Conservation (phyloP, 2,113 vertebrate genomes). For the Hassar affinis region DNA sequence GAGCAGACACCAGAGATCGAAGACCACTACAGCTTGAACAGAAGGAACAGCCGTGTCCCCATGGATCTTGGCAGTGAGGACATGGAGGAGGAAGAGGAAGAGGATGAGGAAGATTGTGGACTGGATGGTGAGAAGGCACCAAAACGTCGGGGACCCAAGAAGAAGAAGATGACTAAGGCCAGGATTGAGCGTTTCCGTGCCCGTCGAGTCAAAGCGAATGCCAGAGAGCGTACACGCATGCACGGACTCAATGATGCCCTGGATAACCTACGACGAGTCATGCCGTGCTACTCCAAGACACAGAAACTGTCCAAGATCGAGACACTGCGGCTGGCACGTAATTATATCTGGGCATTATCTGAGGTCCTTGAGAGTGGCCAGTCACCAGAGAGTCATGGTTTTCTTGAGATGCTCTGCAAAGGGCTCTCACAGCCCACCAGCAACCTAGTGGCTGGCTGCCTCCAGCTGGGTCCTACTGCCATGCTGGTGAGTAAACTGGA, state of each 20-base stretch:
- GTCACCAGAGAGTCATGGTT: conserved; percentile 85
- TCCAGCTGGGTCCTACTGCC: conserved; percentile 82
- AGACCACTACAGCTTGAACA: conserved; percentile 54
- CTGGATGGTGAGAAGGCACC: conserved; percentile 79
- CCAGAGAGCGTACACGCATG: conserved; percentile 90
- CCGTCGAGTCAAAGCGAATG: conserved; percentile 89
- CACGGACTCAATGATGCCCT: conserved; percentile 93
- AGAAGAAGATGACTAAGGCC: conserved; percentile 98
- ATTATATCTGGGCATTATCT: conserved; percentile 97
- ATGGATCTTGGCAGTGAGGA: conserved; percentile 74
- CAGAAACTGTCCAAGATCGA: conserved; percentile 98
- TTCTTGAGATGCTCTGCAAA: conserved; percentile 95
- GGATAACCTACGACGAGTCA: conserved; percentile 87
- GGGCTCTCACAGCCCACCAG: conserved; percentile 97
- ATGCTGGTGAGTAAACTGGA: conserved; percentile 81
- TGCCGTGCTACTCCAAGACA: conserved; percentile 98
- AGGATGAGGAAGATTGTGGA: conserved; percentile 77
- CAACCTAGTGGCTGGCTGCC: conserved; percentile 92
- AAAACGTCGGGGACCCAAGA: conserved; percentile 93
- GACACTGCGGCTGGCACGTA: conserved; percentile 88
- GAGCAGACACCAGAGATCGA: conserved; percentile 66
- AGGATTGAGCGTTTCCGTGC: conserved; percentile 87
- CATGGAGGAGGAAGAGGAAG: conserved; percentile 78
- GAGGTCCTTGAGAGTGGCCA: conserved; percentile 91
- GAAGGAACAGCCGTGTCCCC: conserved; percentile 57